Percentiles rank a stretch among this genome's conserved stretches.
Evolutionary conservation across 23 tunicate species (phyloP).

Genomic region (Styela plicata): DNA sequence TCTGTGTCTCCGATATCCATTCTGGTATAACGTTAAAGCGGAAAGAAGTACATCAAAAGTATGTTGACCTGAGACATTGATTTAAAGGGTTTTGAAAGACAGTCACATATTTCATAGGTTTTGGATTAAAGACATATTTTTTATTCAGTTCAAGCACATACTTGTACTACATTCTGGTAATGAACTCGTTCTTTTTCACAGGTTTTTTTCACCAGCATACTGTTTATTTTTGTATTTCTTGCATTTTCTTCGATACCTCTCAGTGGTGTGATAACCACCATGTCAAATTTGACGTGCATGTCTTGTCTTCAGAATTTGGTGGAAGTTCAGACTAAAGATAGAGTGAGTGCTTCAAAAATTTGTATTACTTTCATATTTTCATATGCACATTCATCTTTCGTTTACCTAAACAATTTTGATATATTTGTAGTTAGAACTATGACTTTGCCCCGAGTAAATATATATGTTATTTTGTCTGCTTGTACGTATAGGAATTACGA

Average conservation of each 20-base stretch:
- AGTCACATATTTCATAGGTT: no score
- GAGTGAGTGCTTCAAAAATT: no score
- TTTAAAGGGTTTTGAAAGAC: background rate
- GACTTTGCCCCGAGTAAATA: no score
- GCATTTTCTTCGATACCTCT: background rate
- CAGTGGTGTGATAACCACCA: background rate
- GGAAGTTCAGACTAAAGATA: background rate
- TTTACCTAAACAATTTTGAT: background rate
- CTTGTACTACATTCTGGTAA: no score
- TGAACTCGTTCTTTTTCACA: background rate
- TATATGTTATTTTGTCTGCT: no score
- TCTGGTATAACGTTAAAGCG: background rate
- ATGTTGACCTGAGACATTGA: background rate
- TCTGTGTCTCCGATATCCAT: background rate
- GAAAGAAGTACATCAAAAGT: background rate
- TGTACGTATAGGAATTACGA: background rate
- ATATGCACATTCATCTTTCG: background rate
- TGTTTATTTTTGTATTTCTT: no score
- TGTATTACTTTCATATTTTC: background rate
- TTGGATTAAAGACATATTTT: no score
- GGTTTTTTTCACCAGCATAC: background rate
- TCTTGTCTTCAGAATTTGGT: background rate
- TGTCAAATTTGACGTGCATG: background rate
- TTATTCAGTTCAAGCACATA: no score
- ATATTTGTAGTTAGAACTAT: background rate